These are phyloP conservation scores for Solenodon paradoxus DNA, from an alignment of 2,113 vertebrate genomes.

Conservation along the genomic window DNA sequence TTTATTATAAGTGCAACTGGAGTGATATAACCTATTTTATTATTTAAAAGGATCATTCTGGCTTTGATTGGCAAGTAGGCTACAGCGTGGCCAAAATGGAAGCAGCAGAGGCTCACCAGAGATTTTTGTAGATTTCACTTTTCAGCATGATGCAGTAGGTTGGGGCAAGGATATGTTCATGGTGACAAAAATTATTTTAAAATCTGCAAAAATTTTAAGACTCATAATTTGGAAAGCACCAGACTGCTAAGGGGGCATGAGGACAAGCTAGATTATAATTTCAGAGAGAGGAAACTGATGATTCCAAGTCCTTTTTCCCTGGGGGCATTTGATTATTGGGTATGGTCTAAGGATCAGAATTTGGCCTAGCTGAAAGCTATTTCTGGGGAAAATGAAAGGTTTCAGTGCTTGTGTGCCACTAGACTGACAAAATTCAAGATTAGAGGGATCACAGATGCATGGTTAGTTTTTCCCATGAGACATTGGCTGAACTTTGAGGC, in stretches of 20 bases:
- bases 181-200: not conserved
- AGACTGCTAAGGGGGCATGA: not conserved
- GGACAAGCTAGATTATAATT: not conserved
- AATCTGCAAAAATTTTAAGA: not conserved
- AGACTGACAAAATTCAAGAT: not conserved
- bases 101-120: not conserved
- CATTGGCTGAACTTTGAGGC: not conserved
- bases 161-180: not conserved
- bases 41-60: not conserved
- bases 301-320: not conserved
- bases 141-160: not conserved
- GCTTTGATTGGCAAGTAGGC: not conserved
- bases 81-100: not conserved
- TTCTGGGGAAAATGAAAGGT: constrained; percentile 1
- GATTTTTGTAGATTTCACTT: not conserved
- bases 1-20: not conserved
- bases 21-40: not conserved
- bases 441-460: not conserved
- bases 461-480: not conserved
- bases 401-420: not conserved
- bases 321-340: not conserved
- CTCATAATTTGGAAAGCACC: not conserved
- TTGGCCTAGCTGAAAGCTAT: not conserved
- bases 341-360: not conserved
- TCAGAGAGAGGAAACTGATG: not conserved